Evolutionary conservation across 2,888 invertebrate genomes (phyloP).

Genomic region (Sarcophaga carnaria): DNA sequence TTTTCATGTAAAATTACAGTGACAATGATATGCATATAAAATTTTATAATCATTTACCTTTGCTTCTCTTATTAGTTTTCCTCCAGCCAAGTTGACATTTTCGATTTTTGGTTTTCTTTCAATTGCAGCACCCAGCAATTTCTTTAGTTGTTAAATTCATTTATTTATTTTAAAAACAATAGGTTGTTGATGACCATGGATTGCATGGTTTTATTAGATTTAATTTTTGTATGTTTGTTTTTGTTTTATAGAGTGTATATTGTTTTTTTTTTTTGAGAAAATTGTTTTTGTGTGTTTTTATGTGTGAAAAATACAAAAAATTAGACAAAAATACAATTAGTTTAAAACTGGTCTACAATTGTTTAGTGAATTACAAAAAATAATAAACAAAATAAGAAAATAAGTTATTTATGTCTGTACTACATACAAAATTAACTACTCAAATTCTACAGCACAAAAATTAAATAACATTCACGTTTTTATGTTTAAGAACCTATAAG

Average conservation of each 20-base stretch:
- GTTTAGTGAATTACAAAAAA: slow-evolving; percentile 60
- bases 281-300: slow-evolving; percentile 71
- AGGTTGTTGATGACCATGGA: slow-evolving; percentile 61
- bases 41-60: slow-evolving; percentile 87
- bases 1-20: neutral
- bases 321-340: slow-evolving; percentile 81
- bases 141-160: slow-evolving; percentile 83
- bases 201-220: slow-evolving; percentile 47
- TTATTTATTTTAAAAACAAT: slow-evolving; percentile 69
- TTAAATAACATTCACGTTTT: slow-evolving; percentile 30
- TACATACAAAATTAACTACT: slow-evolving; percentile 65
- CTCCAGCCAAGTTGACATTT: slow-evolving; percentile 96
- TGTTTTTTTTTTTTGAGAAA: slow-evolving; percentile 69
- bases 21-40: neutral
- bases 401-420: slow-evolving; percentile 62
- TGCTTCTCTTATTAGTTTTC: slow-evolving; percentile 97
- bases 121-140: slow-evolving; percentile 94
- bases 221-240: slow-evolving; percentile 69
- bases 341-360: slow-evolving; percentile 72
- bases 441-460: slow-evolving; percentile 42
- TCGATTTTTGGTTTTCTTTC: slow-evolving; percentile 97
- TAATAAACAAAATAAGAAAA: slow-evolving; percentile 63
- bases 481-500: neutral
- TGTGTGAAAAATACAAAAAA: slow-evolving; percentile 79
- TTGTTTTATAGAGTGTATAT: slow-evolving; percentile 71